phyloP scores from a whole-genome alignment of 2,113 vertebrate species.

The Arvicanthis niloticus region DNA sequence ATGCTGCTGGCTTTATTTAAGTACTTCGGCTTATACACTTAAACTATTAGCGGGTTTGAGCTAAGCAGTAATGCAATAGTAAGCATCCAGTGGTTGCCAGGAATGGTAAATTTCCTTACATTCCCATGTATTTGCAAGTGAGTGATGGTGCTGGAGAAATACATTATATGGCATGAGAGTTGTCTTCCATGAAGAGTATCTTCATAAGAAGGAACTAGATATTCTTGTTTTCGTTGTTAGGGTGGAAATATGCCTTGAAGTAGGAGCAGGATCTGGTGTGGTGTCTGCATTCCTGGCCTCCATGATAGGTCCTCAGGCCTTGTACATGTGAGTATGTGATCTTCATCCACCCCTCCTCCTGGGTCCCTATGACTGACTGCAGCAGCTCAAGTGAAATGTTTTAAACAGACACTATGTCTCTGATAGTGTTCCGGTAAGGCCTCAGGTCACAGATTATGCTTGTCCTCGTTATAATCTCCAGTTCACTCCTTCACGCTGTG shows the following conservation, averaged over 20 bases:
- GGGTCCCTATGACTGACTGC: background rate
- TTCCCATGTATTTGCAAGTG: background rate
- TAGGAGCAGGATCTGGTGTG: slow-evolving; percentile 95
- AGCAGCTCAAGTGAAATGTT: background rate
- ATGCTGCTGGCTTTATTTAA: background rate
- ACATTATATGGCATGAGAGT: background rate
- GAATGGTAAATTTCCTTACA: slow-evolving; percentile 39
- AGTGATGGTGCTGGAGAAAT: slow-evolving; percentile 2
- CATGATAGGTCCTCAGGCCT: slow-evolving; percentile 89
- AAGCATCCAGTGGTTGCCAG: background rate
- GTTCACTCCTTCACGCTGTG: background rate
- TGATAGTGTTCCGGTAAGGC: background rate
- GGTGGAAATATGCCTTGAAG: slow-evolving; percentile 93
- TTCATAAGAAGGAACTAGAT: slow-evolving; percentile 8
- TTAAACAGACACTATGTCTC: background rate
- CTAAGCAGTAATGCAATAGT: background rate
- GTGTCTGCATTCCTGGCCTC: slow-evolving; percentile 95
- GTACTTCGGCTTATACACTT: background rate
- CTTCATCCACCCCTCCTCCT: background rate
- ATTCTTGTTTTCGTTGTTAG: slow-evolving; percentile 74
- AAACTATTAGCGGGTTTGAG: slow-evolving; percentile 32
- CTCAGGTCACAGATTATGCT: background rate
- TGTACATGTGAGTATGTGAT: slow-evolving; percentile 91
- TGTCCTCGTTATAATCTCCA: background rate
- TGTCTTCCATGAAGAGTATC: background rate